Evolutionary conservation across 2,113 vertebrate genomes (phyloP).

Genomic region (Xiphias gladius): DNA sequence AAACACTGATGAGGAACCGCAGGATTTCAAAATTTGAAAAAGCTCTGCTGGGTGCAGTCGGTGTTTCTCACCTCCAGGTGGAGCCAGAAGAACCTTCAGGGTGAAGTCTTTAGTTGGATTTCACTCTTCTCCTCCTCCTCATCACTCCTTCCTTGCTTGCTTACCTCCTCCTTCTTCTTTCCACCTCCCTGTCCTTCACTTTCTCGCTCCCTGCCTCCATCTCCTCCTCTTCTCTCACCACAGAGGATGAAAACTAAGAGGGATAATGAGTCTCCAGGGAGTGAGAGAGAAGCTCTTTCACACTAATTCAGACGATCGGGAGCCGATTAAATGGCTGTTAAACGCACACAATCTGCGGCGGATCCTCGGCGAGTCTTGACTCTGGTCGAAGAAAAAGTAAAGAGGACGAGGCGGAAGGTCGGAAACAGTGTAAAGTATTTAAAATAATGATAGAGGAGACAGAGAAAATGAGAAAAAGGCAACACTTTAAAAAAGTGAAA

Average conservation of each 20-base stretch:
- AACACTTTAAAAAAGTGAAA: background rate
- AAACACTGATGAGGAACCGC: too few species aligned
- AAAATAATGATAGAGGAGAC: background rate
- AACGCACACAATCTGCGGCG: constrained; percentile 40
- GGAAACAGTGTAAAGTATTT: background rate
- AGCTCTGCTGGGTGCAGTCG: background rate
- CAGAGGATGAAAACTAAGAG: constrained; percentile 14
- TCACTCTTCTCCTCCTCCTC: background rate
- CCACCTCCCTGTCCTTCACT: background rate
- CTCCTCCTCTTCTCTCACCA: constrained; percentile 1
- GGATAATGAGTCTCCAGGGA: constrained; percentile 63
- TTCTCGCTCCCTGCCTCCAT: background rate
- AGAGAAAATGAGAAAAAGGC: too few species aligned
- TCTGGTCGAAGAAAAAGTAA: background rate
- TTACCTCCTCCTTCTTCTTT: background rate
- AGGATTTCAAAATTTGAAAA: background rate
- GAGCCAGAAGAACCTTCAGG: background rate
- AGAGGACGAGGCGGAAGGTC: background rate
- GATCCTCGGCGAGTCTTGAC: constrained; percentile 32
- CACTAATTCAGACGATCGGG: constrained; percentile 66
- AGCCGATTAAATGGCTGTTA: constrained; percentile 64
- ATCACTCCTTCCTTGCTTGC: background rate
- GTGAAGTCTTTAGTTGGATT: background rate
- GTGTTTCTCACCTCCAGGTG: constrained; percentile 45
- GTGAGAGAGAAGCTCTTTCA: constrained; percentile 10